Evolutionary conservation across 2,797 vertebrate species (phyloP), one percentile per base, ranked within the genome.

Genomic region (Galagoides demidoff): DNA sequence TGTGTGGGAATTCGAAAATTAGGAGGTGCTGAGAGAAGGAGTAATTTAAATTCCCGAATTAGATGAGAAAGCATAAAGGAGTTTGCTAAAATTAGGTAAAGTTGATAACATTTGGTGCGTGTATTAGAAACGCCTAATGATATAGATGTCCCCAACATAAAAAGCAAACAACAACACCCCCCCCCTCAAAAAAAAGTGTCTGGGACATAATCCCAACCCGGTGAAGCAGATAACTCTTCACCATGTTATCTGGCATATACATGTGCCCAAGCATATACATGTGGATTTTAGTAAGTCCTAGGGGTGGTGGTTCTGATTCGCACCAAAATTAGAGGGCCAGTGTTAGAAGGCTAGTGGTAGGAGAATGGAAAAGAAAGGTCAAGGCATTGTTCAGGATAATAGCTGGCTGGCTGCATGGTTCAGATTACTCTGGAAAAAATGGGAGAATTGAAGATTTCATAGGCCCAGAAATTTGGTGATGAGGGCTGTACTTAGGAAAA

Each of bases 401-500:
- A 12, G 59, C 34, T 91, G 43, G 29, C 22, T 68, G 88, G 19
- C 68, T 71, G 4, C 52, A 45, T 70, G n/a, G 29, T 78, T 71
- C 73, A 70, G 31, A 37, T 9, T 68, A 39, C n/a, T 78, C 27
- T 79, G 45, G 66, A 17, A 71, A 66, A 68, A 66, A 13, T 74
- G 59, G 37, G 19, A 88, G 43, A 45, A 78, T 34, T 66, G 34
- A 94, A 85, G 57, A 89, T 91, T 90, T 95, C 61, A 52, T 27
- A 85, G 27, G 63, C 43, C 29, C 29, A 39, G 73, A 57, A 64
- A 25, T 82, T 76, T 14, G 8, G 29, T 82, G 61, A 88, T 85
- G 29, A 88, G 63, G 66, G 14, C 29, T 82, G 37, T 57, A 68
- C 71, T 73, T 94, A 8, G 78, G 90, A 86, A 92, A 95, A 85